Percentiles rank a stretch among this genome's conserved stretches.
These are phyloP conservation scores for Ochropleura plecta DNA, from an alignment of 2,888 invertebrate species.

Conservation along the genomic window DNA sequence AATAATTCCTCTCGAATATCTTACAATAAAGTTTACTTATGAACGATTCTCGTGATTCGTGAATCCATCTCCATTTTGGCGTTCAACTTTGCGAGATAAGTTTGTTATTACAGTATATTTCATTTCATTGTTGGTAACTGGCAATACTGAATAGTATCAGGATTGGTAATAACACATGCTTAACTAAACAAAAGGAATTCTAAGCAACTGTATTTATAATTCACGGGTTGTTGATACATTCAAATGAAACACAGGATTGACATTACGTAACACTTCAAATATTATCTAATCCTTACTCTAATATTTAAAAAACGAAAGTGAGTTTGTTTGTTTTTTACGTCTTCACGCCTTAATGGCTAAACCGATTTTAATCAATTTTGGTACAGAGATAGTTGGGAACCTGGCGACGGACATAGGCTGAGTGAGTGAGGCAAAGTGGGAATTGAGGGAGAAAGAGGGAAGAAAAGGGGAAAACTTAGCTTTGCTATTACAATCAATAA, in stretches of 20 bases:
- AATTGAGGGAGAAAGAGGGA: no score
- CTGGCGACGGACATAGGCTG: no score
- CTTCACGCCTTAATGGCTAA: no score
- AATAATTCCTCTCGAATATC: slow-evolving; percentile 19
- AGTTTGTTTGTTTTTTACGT: no score
- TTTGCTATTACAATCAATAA: no score
- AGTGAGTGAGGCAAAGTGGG: no score
- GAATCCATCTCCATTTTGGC: slow-evolving; percentile 36
- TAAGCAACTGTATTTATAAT: slow-evolving; percentile 31
- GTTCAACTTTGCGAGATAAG: slow-evolving; percentile 59
- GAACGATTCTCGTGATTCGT: slow-evolving; percentile 21
- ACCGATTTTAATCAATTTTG: no score
- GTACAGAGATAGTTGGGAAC: no score
- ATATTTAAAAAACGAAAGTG: no score
- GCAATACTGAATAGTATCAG: slow-evolving; percentile 29
- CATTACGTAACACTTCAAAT: slow-evolving; percentile 12
- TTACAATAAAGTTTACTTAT: slow-evolving; percentile 11
- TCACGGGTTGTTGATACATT: slow-evolving; percentile 32
- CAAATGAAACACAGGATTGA: slow-evolving; percentile 6
- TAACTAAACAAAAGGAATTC: slow-evolving; percentile 39
- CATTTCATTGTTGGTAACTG: slow-evolving; percentile 49
- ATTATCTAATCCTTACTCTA: background rate
- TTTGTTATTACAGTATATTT: slow-evolving; percentile 66
- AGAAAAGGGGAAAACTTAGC: no score
- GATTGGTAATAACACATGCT: slow-evolving; percentile 41